Conservation (phyloP, 2,113 vertebrate genomes). For the Corythornis cristatus region DNA sequence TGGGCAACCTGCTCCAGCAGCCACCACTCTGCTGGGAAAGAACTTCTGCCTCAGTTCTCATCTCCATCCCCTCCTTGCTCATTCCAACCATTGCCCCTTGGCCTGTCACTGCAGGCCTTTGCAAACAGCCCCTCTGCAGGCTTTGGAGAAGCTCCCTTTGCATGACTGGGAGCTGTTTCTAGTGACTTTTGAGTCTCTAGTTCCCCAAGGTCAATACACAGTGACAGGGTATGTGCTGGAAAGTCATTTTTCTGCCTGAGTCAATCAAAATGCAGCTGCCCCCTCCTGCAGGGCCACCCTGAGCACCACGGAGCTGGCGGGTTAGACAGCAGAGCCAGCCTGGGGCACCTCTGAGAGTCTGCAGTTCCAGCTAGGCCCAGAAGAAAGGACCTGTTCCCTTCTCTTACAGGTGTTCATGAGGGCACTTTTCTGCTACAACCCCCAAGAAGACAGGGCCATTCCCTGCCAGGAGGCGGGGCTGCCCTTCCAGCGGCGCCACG, state of each 20-base stretch:
- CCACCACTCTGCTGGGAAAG: no score
- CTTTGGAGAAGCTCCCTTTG: neutral
- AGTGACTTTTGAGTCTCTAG: neutral
- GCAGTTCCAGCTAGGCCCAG: neutral
- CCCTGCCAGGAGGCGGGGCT: constrained; percentile 95
- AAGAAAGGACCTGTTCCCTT: neutral
- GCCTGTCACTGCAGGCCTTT: no score
- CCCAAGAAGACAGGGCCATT: constrained; percentile 91
- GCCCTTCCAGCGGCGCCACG: constrained; percentile 85
- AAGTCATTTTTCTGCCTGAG: neutral
- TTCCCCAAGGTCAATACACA: neutral
- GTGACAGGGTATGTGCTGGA: neutral
- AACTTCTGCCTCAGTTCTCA: no score
- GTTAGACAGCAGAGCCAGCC: neutral
- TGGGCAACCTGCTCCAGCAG: no score
- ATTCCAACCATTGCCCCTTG: no score
- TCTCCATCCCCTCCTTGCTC: no score
- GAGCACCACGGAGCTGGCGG: no score
- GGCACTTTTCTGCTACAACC: constrained; percentile 91
- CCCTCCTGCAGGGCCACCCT: no score
- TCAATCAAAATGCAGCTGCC: neutral
- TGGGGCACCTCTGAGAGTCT: neutral
- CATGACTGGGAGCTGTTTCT: neutral
- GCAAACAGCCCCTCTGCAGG: no score
- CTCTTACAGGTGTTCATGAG: constrained; percentile 86